Percentiles rank a stretch among this genome's conserved stretches.
Conservation (phyloP, 1,140 invertebrate species). For the Apis florea region DNA sequence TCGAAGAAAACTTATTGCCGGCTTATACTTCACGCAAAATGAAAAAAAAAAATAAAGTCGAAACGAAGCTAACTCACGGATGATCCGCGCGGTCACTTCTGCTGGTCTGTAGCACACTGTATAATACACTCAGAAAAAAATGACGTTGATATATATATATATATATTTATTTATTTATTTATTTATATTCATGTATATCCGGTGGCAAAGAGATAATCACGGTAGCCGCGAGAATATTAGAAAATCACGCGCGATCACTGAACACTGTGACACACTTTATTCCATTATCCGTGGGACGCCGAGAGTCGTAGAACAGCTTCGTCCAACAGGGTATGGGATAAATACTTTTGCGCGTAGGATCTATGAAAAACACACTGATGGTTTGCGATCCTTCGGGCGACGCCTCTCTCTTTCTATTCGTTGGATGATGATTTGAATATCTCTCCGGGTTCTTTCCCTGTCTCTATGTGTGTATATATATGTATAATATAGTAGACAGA, state of each 20-base stretch:
- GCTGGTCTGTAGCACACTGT: slow-evolving; percentile 38
- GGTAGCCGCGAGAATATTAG: slow-evolving; percentile 21
- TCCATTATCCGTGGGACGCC: slow-evolving; percentile 62
- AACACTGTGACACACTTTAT: slow-evolving; percentile 67
- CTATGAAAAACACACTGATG: slow-evolving; percentile 21
- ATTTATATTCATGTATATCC: slow-evolving; percentile 15
- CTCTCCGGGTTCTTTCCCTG: background rate
- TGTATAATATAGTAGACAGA: background rate
- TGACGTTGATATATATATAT: background rate
- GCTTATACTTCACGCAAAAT: background rate
- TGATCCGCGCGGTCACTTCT: slow-evolving; percentile 28
- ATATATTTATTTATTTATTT: no score
- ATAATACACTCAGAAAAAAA: slow-evolving; percentile 10
- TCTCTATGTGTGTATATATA: background rate
- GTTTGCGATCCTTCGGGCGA: slow-evolving; percentile 27
- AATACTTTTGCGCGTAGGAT: slow-evolving; percentile 41
- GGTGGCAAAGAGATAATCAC: slow-evolving; percentile 25
- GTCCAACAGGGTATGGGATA: slow-evolving; percentile 32
- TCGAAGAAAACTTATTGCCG: background rate
- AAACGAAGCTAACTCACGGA: slow-evolving; percentile 33
- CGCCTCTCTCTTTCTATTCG: slow-evolving; percentile 14
- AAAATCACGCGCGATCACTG: slow-evolving; percentile 57
- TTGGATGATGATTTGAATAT: background rate
- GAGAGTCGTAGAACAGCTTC: slow-evolving; percentile 46
- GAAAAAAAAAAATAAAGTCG: background rate